These are phyloP conservation scores for Lepus oiostolus DNA, from an alignment of 2,797 vertebrate genomes.

Conservation along the genomic window DNA sequence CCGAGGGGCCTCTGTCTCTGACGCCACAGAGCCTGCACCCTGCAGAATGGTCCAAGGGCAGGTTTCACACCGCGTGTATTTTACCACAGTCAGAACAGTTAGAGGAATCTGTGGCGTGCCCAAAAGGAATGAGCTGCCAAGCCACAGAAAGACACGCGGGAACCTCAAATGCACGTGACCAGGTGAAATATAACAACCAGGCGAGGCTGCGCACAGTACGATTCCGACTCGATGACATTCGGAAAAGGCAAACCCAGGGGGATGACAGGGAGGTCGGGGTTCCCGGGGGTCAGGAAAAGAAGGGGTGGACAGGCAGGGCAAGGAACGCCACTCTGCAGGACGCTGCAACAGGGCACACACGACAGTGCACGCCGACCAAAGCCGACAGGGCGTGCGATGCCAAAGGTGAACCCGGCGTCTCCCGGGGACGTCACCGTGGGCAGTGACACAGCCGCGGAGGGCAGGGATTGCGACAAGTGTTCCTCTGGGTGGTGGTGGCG, in stretches of 20 bases:
- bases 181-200: background rate
- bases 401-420: background rate
- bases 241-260: background rate
- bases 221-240: background rate
- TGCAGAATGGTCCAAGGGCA: background rate
- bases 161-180: background rate
- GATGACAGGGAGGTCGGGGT: background rate
- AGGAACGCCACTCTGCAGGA: background rate
- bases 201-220: background rate
- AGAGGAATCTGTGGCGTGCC: background rate
- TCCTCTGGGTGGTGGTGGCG: no score
- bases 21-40: background rate
- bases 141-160: background rate
- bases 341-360: no score
- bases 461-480: background rate
- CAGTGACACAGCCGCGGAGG: background rate
- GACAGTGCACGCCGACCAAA: background rate
- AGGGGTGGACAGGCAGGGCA: background rate
- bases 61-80: background rate
- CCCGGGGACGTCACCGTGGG: background rate
- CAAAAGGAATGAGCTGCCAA: background rate
- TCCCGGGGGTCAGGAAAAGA: background rate
- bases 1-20: background rate
- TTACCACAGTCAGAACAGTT: no score
- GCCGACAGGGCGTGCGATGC: no score